These are phyloP conservation scores for Dendronephthya gigantea DNA, from an alignment of 64 coral and sea anemone species.

Conservation along the genomic window DNA sequence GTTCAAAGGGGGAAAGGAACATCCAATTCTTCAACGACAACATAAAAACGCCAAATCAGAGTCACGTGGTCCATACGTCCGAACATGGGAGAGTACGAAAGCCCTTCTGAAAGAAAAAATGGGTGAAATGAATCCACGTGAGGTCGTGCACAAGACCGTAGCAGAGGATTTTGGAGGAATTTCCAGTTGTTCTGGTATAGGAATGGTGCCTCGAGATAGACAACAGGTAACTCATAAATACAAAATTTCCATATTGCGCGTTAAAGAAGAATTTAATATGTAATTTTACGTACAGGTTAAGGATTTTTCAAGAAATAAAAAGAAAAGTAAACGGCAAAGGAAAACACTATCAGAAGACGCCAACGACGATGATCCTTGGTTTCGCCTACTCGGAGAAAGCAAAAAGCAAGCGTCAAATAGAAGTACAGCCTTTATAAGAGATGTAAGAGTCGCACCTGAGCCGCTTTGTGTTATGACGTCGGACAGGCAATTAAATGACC, in stretches of 20 bases:
- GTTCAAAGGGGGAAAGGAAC: neutral
- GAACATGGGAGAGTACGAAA: neutral
- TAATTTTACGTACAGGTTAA: neutral
- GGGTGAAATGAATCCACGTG: neutral
- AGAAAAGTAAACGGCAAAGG: neutral
- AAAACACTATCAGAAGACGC: neutral
- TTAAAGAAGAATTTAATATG: too few relatives aligned
- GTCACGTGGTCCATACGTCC: neutral
- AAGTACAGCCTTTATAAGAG: constrained; percentile 16
- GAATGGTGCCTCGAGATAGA: too few relatives aligned
- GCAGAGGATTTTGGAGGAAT: too few relatives aligned
- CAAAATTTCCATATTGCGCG: neutral
- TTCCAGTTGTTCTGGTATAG: too few relatives aligned
- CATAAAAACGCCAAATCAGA: neutral
- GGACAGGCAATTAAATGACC: constrained; percentile 21
- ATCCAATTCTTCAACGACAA: neutral
- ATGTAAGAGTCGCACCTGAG: constrained; percentile 27
- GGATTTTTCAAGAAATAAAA: too few relatives aligned
- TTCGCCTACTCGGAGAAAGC: constrained; percentile 16
- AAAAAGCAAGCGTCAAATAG: constrained; percentile 16
- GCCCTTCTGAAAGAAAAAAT: too few relatives aligned
- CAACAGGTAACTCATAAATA: too few relatives aligned
- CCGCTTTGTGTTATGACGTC: constrained; percentile 17
- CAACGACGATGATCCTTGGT: neutral
- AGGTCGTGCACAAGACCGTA: neutral